Evolutionary conservation across 2,888 invertebrate species (phyloP), one percentile per base, ranked within the genome.

Genomic region (Neria commutata): DNA sequence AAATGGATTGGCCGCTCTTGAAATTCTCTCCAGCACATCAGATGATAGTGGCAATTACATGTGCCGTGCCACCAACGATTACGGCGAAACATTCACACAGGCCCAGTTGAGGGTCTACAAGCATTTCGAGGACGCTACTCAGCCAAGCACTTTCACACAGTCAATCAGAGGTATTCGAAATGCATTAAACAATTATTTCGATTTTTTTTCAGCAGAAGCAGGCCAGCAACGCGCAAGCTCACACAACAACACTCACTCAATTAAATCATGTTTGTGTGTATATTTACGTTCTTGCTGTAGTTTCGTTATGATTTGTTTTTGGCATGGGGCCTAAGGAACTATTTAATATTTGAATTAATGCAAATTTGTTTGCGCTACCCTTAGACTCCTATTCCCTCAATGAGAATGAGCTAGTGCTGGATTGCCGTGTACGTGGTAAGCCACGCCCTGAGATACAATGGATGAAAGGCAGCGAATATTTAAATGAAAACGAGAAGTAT

Each of bases 41-140:
- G 85, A 84, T 26, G 93, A 94, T 80, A 87, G 88, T 3, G 94
- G 91, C 10, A 89, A 91, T 72, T 94, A 93, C 74, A 86, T 87
- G 2, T 94, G 94, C 74, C 84, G 89, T 2, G 93, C 91, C 6
- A 86, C 85, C 67, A 94, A 94, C 76, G 85, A 86, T 54, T 87
- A 90, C 69, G 94, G 94, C 17, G 86, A 87, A 57, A 83, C 87
- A 1, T 85, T 85, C 14, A 89, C 90, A 1, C 86, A 89, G n/a
- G 89, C 91, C 2, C 87, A 86, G 59, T 80, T 94, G 21, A 88
- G 88, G 73, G 89, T 93, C 21, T 90, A 89, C 73, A 89, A 91
- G 51, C 87, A 88, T 66, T 89, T 88, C 70, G 89, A 91, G 76
- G 85, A 89, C 2, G 84, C 87, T 6, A 86, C 89, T 0, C 85